These are phyloP conservation scores for Buceros bicornis DNA, from an alignment of 2,797 vertebrate species.

Conservation along the genomic window DNA sequence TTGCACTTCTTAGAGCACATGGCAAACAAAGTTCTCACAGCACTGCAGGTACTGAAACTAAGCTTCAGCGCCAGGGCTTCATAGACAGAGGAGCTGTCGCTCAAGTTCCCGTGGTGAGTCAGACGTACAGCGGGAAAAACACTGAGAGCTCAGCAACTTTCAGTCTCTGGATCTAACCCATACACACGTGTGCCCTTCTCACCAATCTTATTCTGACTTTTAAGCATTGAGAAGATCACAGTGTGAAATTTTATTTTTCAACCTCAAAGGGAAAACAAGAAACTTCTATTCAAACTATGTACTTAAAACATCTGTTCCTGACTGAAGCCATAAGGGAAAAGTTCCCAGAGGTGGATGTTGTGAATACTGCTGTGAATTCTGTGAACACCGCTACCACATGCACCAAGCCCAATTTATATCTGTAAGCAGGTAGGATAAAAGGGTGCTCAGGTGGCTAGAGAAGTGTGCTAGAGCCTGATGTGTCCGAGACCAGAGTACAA, in stretches of 20 bases:
- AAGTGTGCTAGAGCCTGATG: fast-evolving
- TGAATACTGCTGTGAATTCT: not conserved
- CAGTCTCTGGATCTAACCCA: not conserved
- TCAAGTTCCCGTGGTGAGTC: not conserved
- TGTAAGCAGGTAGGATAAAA: not conserved
- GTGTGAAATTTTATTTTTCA: not conserved
- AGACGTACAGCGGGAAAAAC: not conserved
- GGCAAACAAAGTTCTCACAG: not conserved
- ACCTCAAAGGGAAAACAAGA: not conserved
- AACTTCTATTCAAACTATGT: not conserved
- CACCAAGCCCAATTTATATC: not conserved
- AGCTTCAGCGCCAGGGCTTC: not conserved
- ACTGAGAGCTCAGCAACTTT: not conserved
- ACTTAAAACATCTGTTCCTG: constrained; percentile 21
- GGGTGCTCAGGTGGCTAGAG: not conserved
- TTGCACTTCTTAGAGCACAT: not conserved
- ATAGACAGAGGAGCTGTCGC: not conserved
- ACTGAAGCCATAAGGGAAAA: not conserved
- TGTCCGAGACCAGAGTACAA: not conserved
- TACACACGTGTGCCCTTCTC: not conserved
- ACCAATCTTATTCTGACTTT: not conserved
- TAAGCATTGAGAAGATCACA: not conserved
- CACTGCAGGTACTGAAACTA: not conserved
- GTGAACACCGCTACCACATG: not conserved
- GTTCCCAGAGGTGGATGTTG: constrained; percentile 1